Conservation (phyloP, 30 jellyfish, hydroid and myxozoan species). For the Aurelia sp. region DNA sequence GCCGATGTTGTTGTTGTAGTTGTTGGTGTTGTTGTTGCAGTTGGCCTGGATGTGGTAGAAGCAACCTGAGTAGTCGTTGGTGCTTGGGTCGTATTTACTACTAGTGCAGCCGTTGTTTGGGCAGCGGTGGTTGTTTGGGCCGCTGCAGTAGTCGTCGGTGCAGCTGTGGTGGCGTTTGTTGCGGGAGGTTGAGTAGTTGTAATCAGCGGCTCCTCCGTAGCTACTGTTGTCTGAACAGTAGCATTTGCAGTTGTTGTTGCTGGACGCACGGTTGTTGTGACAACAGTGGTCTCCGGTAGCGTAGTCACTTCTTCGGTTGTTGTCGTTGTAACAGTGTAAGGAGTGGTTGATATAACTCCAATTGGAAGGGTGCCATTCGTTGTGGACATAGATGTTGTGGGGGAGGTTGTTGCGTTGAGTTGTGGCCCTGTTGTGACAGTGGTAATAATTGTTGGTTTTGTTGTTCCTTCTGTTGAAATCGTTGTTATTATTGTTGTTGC, state of each 20-base stretch:
- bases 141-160: constrained; percentile 32
- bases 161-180: background rate
- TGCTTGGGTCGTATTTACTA: constrained; percentile 31
- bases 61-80: constrained; percentile 36
- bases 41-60: constrained; percentile 22
- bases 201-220: constrained; percentile 55
- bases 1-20: constrained; percentile 45
- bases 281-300: constrained; percentile 62
- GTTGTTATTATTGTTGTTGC: constrained; percentile 55
- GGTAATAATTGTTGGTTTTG: constrained; percentile 41
- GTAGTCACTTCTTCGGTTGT: constrained; percentile 41
- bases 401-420: constrained; percentile 24
- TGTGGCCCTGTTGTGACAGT: constrained; percentile 51
- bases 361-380: constrained; percentile 38
- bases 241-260: constrained; percentile 62
- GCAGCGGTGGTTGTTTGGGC: constrained; percentile 33
- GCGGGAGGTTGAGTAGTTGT: constrained; percentile 45
- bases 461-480: constrained; percentile 51
- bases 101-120: constrained; percentile 29
- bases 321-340: constrained; percentile 64
- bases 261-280: constrained; percentile 66
- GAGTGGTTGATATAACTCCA: constrained; percentile 47
- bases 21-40: constrained; percentile 47
- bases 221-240: constrained; percentile 53
- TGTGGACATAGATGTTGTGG: constrained; percentile 25